A percentile compares a stretch with the other conserved stretches of the same genome.
Conservation (phyloP, 2,113 vertebrate genomes). For the Macaca mulatta region DNA sequence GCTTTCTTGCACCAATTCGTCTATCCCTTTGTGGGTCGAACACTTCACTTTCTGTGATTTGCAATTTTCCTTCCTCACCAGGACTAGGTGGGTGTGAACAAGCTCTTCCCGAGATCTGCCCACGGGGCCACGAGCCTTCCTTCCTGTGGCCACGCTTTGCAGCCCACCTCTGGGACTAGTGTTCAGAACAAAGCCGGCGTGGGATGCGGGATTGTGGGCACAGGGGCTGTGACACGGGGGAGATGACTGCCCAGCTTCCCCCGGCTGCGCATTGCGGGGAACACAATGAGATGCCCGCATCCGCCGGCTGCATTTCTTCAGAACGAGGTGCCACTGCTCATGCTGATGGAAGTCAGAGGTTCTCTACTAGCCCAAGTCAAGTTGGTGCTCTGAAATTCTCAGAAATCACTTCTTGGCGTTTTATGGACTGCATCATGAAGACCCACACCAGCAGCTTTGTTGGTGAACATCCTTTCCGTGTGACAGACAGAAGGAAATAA, state of each 20-base stretch:
- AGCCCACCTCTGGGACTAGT: rapidly evolving
- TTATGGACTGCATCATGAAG: no score
- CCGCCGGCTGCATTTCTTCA: background rate
- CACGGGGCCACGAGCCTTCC: rapidly evolving
- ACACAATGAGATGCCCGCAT: rapidly evolving
- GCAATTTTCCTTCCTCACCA: rapidly evolving
- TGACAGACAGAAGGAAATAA: no score
- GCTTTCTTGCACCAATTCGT: background rate
- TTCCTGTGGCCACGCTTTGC: rapidly evolving
- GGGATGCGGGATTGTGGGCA: no score
- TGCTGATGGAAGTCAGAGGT: background rate
- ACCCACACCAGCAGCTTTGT: background rate
- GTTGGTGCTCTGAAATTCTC: no score
- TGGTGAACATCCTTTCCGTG: rapidly evolving
- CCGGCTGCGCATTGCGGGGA: rapidly evolving
- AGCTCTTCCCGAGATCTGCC: background rate
- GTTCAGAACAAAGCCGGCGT: rapidly evolving
- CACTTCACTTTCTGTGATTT: background rate
- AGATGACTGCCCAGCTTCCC: background rate
- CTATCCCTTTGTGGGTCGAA: background rate
- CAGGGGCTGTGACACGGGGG: background rate
- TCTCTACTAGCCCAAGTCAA: background rate
- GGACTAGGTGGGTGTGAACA: background rate
- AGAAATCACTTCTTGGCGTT: rapidly evolving
- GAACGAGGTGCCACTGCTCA: rapidly evolving